Percentiles rank a stretch among this genome's conserved stretches.
These are phyloP conservation scores for Eilema griseolum DNA, from an alignment of 2,888 invertebrate species.

Conservation along the genomic window DNA sequence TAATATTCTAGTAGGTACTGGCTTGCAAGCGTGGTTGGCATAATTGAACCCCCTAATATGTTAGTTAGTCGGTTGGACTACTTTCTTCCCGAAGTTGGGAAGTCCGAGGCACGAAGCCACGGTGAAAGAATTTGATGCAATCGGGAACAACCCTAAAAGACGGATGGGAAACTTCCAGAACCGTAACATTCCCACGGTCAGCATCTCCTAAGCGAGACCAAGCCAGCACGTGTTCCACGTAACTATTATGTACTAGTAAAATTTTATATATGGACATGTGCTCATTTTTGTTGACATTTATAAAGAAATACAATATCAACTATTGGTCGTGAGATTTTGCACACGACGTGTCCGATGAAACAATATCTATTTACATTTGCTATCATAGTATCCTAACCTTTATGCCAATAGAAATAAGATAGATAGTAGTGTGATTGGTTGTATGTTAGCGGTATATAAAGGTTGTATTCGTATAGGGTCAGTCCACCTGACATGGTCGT, in stretches of 20 bases:
- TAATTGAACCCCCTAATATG: too few species aligned
- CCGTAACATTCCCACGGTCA: conserved; percentile 45
- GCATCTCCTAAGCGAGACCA: conserved; percentile 35
- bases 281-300: conserved; percentile 77
- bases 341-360: conserved; percentile 62
- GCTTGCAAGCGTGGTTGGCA: too few species aligned
- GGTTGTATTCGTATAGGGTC: conserved; percentile 58
- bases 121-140: too few species aligned
- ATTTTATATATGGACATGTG: conserved; percentile 68
- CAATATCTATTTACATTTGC: conserved; percentile 32
- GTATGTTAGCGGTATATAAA: conserved; percentile 17
- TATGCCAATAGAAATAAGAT: conserved; percentile 39
- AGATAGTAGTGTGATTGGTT: conserved; percentile 19
- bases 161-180: neutral
- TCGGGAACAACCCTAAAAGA: too few species aligned
- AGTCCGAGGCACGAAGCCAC: too few species aligned
- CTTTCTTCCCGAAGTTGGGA: too few species aligned
- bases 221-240: conserved; percentile 44
- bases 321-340: conserved; percentile 77
- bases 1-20: too few species aligned
- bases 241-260: conserved; percentile 44
- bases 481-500: conserved; percentile 77
- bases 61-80: too few species aligned
- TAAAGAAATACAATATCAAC: conserved; percentile 74
- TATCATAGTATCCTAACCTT: conserved; percentile 8